These are phyloP conservation scores for Endomychus coccineus DNA, from an alignment of 2,888 invertebrate species.

Conservation along the genomic window DNA sequence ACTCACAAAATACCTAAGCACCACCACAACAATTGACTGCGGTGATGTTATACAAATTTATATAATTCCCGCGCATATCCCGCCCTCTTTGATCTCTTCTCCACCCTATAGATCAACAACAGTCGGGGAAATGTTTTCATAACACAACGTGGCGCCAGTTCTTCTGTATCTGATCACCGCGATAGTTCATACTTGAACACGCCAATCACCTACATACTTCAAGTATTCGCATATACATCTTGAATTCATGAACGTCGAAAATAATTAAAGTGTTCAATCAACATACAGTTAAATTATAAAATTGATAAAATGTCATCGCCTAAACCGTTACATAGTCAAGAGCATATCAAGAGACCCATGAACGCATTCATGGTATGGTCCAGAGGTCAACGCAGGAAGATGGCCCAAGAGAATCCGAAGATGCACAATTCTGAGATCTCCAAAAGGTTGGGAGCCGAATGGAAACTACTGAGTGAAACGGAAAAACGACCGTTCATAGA, in stretches of 20 bases:
- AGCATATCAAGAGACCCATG: slow-evolving; percentile 72
- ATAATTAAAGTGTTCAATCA: no score
- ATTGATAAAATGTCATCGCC: slow-evolving; percentile 33
- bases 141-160: slow-evolving; percentile 25
- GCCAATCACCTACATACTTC: neutral
- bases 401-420: slow-evolving; percentile 90
- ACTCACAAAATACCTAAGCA: no score
- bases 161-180: slow-evolving; percentile 18
- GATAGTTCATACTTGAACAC: slow-evolving; percentile 13
- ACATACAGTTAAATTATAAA: neutral
- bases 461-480: slow-evolving; percentile 79
- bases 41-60: slow-evolving; percentile 6
- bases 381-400: slow-evolving; percentile 77
- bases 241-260: no score
- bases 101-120: slow-evolving; percentile 25
- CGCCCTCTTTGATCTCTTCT: slow-evolving; percentile 27
- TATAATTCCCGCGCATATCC: slow-evolving; percentile 32
- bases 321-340: slow-evolving; percentile 41
- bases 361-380: slow-evolving; percentile 89
- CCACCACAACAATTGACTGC: neutral
- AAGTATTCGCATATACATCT: neutral
- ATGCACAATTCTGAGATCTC: slow-evolving; percentile 92
- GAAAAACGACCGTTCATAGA: slow-evolving; percentile 87
- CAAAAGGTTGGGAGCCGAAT: slow-evolving; percentile 78
- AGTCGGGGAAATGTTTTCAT: slow-evolving; percentile 29